phyloP scores from a whole-genome alignment of 1,140 invertebrate species.

The Cherax destructor region DNA sequence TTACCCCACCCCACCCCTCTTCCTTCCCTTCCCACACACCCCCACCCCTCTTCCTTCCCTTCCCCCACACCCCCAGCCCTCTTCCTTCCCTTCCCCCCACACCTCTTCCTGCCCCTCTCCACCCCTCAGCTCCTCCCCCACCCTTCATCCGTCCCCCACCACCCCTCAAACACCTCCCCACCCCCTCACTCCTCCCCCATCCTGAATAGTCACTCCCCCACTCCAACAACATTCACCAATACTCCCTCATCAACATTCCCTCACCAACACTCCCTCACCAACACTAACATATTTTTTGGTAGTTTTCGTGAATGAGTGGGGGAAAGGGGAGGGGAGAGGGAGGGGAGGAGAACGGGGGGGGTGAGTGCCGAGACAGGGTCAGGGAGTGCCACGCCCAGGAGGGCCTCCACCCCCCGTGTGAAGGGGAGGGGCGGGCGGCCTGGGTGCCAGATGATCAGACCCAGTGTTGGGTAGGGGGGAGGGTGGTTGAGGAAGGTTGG shows the following conservation, averaged over 20 bases:
- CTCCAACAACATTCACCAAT: background rate
- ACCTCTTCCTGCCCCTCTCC: background rate
- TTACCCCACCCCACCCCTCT: background rate
- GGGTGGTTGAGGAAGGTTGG: background rate
- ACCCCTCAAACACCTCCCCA: background rate
- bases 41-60: background rate
- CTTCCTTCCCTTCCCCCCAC: background rate
- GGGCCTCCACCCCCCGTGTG: background rate
- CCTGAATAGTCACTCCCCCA: no score
- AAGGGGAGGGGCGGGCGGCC: background rate
- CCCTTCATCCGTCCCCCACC: background rate
- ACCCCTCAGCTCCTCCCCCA: background rate
- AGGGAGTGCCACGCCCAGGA: constrained; percentile 4
- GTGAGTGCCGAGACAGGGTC: background rate
- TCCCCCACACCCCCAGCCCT: background rate
- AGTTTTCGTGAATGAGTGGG: background rate
- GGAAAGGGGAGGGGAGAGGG: no score
- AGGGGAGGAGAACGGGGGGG: background rate
- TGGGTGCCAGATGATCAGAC: constrained; percentile 1
- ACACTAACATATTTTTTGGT: background rate
- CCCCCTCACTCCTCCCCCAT: background rate
- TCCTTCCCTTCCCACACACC: background rate
- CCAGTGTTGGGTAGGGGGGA: background rate
- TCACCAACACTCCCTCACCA: background rate
- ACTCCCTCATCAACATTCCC: background rate